Conservation (phyloP, 2,797 vertebrate genomes). For the Falco peregrinus region DNA sequence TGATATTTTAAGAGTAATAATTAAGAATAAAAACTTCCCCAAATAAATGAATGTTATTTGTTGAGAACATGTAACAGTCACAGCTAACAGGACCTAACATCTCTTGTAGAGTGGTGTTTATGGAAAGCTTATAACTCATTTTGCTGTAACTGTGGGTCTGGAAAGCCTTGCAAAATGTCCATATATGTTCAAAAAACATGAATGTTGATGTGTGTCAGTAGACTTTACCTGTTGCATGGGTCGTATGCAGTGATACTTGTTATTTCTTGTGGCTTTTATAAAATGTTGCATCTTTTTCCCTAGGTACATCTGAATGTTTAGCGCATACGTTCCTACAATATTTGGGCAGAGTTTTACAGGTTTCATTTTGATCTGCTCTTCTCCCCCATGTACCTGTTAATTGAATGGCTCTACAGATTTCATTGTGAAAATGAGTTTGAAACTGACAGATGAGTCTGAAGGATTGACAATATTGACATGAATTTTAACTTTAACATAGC, state of each 20-base stretch:
- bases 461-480: neutral
- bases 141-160: neutral
- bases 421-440: conserved; percentile 5
- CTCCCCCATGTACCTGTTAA: neutral
- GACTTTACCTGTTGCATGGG: neutral
- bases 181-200: accelerated
- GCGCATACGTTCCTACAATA: neutral
- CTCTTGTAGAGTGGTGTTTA: neutral
- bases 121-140: neutral
- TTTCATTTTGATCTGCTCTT: neutral
- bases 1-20: neutral
- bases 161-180: neutral
- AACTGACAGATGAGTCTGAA: neutral
- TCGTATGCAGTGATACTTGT: neutral
- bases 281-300: neutral
- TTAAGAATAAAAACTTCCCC: neutral
- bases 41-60: neutral
- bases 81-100: neutral
- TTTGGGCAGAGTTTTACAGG: neutral
- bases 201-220: neutral
- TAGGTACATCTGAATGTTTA: neutral
- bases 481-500: neutral
- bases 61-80: neutral
- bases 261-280: neutral
- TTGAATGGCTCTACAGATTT: neutral